Base-by-base conservation (phyloP, 2,888 invertebrate species). In the Ryuthela nishihirai region DNA sequence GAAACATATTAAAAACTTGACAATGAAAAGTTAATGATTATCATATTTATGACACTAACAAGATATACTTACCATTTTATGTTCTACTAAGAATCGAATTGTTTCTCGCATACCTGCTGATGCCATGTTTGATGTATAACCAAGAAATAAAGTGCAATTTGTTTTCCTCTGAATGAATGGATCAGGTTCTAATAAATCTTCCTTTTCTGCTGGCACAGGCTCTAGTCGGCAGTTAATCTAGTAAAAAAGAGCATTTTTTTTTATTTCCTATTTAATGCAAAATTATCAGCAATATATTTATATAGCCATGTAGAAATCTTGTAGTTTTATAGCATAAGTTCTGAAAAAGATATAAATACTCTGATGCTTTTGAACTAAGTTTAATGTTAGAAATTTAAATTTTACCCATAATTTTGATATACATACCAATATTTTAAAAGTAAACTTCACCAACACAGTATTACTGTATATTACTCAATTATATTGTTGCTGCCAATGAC, bases 51-150 rank as follows among this genome's bases (percentile, higher is more conserved):
- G 23, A 45, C 2, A 20, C 18, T 23, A 38, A 26, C 29, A 4
- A 26, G 24, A 17, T 25, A 36, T 24, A 53, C 69, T 69, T 71
- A 83, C 83, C 80, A 94, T 83, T 72, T 83, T 84, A 72, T 91
- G 84, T 71, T 93, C 82, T 0, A 85, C 88, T 50, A 93, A 78
- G 78, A 89, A 99, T 48, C 85, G 78, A 62, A 99, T 83, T 0
- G 88, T 86, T 70, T 99, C 99, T 62, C 99, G 78, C 56, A 98
- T 77, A 2, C 99, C 99, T 48, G 90, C 88, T 0, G 98, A 98
- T 25, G 93, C 88, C 80, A 99, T 84, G 75, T 99, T 99, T 0
- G 98, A 98, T 0, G 99, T 99, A 72, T 87, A 99, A 2, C 97
- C 95, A 63, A 99, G 76, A 75, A 99, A 99, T 71, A 99, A 88